Evolutionary conservation across 92 coral and sea anemone genomes (phyloP).

Genomic region (Porites rus): DNA sequence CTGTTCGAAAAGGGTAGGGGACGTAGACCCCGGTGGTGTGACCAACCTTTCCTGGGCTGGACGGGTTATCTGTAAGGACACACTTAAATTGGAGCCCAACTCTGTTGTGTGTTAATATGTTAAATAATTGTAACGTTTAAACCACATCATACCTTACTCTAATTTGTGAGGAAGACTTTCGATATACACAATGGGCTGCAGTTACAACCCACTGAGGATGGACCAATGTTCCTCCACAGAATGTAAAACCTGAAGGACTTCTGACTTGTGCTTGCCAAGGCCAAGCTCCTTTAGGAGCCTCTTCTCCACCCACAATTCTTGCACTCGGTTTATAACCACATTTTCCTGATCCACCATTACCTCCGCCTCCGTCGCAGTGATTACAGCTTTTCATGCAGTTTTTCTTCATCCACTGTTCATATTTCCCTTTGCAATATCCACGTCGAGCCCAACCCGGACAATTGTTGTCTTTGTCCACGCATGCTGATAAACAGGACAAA

Average conservation of each 20-base stretch:
- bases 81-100: no score
- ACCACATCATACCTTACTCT: constrained; percentile 22
- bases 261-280: constrained; percentile 72
- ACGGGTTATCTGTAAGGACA: no score
- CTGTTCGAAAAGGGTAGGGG: no score
- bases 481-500: constrained; percentile 10
- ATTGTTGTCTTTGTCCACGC: constrained; percentile 26
- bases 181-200: constrained; percentile 57
- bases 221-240: constrained; percentile 67
- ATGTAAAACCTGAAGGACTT: constrained; percentile 29
- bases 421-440: constrained; percentile 48
- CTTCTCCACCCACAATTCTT: constrained; percentile 70
- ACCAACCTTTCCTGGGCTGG: no score
- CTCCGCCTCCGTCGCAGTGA: constrained; percentile 18
- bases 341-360: constrained; percentile 28
- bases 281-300: constrained; percentile 72
- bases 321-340: constrained; percentile 61
- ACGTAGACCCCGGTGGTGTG: no score
- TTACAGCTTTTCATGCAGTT: constrained; percentile 54
- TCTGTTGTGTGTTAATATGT: no score
- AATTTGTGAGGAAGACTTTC: constrained; percentile 36
- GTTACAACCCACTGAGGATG: constrained; percentile 70
- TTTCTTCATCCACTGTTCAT: constrained; percentile 37
- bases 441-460: constrained; percentile 13
- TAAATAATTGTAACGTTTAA: neutral